Percentiles rank a stretch among this genome's conserved stretches.
These are phyloP conservation scores for Dolichopus griseipennis DNA, from an alignment of 2,888 invertebrate genomes.

Conservation along the genomic window DNA sequence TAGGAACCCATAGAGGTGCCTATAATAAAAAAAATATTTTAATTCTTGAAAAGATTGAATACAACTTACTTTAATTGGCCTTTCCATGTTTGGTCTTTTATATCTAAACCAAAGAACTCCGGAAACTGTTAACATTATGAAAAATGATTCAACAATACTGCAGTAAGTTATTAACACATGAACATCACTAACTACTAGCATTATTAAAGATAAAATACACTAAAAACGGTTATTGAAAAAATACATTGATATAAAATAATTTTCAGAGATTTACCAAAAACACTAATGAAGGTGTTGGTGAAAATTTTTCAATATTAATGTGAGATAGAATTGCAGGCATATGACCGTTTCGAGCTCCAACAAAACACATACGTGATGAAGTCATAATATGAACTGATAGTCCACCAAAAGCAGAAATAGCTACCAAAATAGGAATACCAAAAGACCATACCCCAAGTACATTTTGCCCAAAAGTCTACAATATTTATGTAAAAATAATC, in stretches of 20 bases:
- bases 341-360: conserved; percentile 82
- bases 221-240: conserved; percentile 33
- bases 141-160: conserved; percentile 86
- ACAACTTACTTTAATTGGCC: conserved; percentile 75
- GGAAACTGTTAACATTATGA: conserved; percentile 77
- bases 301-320: conserved; percentile 63
- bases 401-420: conserved; percentile 86
- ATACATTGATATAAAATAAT: background rate
- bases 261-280: conserved; percentile 58
- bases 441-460: conserved; percentile 64
- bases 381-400: conserved; percentile 93
- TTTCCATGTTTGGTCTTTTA: conserved; percentile 63
- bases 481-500: background rate
- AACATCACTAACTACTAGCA: conserved; percentile 76
- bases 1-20: conserved; percentile 66
- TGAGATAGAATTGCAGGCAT: conserved; percentile 74
- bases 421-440: conserved; percentile 85
- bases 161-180: conserved; percentile 83
- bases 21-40: conserved; percentile 34
- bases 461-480: conserved; percentile 72
- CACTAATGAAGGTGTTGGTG: conserved; percentile 71
- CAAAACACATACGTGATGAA: conserved; percentile 84
- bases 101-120: conserved; percentile 77
- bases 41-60: too few relatives aligned
- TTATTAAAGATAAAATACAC: conserved; percentile 74